A percentile compares a stretch with the other conserved stretches of the same genome.
These are phyloP conservation scores for Mormyrus proboscirostris DNA, from an alignment of 2,797 vertebrate species.

Conservation along the genomic window DNA sequence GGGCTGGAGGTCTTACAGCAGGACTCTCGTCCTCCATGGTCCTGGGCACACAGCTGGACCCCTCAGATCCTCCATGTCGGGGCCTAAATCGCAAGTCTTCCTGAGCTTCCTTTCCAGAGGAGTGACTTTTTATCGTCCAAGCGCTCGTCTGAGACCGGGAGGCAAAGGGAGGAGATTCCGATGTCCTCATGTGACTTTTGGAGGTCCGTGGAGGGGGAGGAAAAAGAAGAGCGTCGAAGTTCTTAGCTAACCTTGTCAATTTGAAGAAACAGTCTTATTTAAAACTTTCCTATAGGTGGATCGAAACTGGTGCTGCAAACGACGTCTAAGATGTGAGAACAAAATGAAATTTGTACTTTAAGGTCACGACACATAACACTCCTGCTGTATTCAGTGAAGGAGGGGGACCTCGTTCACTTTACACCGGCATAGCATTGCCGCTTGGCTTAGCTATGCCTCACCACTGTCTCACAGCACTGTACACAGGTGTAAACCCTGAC, in stretches of 20 bases:
- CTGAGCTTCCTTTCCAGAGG: background rate
- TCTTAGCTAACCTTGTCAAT: background rate
- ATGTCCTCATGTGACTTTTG: background rate
- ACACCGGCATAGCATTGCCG: background rate
- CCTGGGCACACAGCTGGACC: background rate
- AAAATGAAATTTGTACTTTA: background rate
- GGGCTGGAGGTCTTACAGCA: background rate
- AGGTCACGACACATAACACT: background rate
- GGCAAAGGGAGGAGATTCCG: background rate
- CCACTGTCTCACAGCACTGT: background rate
- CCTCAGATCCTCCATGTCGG: background rate
- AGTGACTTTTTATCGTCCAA: background rate
- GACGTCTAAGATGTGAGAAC: background rate
- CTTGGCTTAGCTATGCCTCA: background rate
- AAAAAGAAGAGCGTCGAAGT: background rate
- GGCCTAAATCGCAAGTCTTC: slow-evolving; percentile 13
- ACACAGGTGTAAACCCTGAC: background rate
- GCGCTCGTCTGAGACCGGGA: background rate
- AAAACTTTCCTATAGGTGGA: background rate
- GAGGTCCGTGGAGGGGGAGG: background rate
- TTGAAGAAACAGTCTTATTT: background rate
- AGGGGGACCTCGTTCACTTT: background rate
- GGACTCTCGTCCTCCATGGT: background rate
- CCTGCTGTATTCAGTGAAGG: background rate
- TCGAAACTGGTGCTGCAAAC: background rate